Evolutionary conservation across 2,113 vertebrate genomes (phyloP).

Genomic region (Calidris pugnax): DNA sequence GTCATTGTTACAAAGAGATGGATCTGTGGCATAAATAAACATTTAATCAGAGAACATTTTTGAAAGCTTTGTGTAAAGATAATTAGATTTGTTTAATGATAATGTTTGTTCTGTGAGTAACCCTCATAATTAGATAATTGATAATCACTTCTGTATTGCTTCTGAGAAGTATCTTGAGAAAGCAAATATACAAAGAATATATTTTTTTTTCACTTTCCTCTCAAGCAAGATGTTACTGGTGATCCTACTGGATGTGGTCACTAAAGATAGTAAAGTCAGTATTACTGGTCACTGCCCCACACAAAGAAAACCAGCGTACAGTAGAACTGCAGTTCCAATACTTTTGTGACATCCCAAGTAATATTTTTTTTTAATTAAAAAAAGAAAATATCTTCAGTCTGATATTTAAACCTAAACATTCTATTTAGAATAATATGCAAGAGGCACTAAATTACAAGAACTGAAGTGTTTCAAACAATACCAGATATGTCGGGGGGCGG

Average conservation of each 20-base stretch:
- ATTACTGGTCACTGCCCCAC: not conserved
- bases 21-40: not conserved
- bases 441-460: not conserved
- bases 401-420: not conserved
- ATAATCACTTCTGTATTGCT: not conserved
- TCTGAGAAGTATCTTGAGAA: not conserved
- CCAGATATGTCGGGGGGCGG: not conserved
- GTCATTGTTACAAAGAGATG: not conserved
- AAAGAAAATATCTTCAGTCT: not conserved
- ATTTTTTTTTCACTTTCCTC: not conserved
- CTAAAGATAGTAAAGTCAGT: not conserved
- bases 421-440: not conserved
- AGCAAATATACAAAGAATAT: not conserved
- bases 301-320: not conserved
- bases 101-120: not conserved
- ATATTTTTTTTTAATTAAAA: not conserved
- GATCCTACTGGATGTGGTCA: not conserved
- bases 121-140: not conserved
- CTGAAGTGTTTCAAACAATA: not conserved
- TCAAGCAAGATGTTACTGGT: not conserved
- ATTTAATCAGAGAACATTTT: not conserved
- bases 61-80: not conserved
- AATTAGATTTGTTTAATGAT: not conserved
- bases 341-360: not conserved
- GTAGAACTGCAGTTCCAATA: accelerated